A percentile compares a stretch with the other conserved stretches of the same genome.
Conservation (phyloP, 2,113 vertebrate genomes). For the Etheostoma cragini region DNA sequence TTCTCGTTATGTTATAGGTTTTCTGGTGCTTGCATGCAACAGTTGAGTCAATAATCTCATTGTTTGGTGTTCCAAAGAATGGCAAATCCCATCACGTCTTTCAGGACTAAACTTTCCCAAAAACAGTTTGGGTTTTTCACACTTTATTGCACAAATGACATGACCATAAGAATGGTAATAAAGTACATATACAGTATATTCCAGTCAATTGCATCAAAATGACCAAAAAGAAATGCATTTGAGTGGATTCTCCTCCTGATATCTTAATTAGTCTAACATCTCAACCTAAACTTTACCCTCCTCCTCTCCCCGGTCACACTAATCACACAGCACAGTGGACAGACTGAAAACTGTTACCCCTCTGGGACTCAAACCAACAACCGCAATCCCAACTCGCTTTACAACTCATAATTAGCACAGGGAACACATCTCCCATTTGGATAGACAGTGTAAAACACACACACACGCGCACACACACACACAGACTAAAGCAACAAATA, state of each 20-base stretch:
- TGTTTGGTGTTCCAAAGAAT: not conserved
- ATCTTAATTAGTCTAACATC: conserved; percentile 58
- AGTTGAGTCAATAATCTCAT: not conserved
- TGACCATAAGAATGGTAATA: not conserved
- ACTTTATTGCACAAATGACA: not conserved
- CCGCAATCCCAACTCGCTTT: conserved; percentile 74
- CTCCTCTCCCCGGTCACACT: conserved; percentile 48
- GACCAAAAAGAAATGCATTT: not conserved
- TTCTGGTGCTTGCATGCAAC: not conserved
- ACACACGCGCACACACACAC: not conserved
- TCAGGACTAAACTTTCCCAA: not conserved
- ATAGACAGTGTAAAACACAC: conserved; percentile 24
- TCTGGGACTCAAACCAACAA: conserved; percentile 77
- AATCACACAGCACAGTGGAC: conserved; percentile 76
- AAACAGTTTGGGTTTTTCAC: not conserved
- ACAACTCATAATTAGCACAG: conserved; percentile 77
- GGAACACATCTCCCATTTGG: conserved; percentile 65
- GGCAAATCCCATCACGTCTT: not conserved
- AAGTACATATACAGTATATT: not conserved
- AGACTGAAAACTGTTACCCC: conserved; percentile 75
- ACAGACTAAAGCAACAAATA: conserved; percentile 36
- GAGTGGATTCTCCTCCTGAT: not conserved
- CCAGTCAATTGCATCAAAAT: not conserved
- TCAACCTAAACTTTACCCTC: conserved; percentile 61
- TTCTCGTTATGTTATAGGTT: not conserved